Conservation (phyloP, 2,797 vertebrate genomes). For the Okamejei kenojei region DNA sequence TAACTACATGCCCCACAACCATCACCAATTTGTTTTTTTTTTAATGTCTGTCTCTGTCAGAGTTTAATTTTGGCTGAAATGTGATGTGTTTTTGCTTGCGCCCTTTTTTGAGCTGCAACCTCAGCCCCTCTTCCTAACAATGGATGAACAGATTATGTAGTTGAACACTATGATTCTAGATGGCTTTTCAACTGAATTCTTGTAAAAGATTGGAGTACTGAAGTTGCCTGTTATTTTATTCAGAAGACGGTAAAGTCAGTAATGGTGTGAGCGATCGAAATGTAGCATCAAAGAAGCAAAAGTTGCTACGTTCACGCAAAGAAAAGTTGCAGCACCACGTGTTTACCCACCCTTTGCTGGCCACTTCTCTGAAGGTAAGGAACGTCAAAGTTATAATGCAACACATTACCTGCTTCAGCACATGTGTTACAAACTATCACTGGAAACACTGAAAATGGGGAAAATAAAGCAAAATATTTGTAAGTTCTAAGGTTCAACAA, state of each 20-base stretch:
- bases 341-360: conserved; percentile 74
- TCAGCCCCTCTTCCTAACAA: background rate
- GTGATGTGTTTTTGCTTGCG: background rate
- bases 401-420: background rate
- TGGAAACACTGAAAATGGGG: no score
- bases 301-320: conserved; percentile 64
- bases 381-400: background rate
- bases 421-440: background rate
- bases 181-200: background rate
- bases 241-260: conserved; percentile 53
- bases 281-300: conserved; percentile 61
- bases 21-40: no score
- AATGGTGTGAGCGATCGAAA: conserved; percentile 50
- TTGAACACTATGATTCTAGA: background rate
- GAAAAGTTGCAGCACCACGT: conserved; percentile 71
- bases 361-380: conserved; percentile 75
- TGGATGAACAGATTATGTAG: background rate
- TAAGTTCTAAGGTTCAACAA: background rate
- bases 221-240: conserved; percentile 24
- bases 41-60: no score
- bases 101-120: background rate
- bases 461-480: background rate
- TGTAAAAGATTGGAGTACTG: background rate
- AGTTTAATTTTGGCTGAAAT: background rate
- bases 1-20: no score